phyloP scores from a whole-genome alignment of 2,797 vertebrate species.

The Atherinosoma microstoma region DNA sequence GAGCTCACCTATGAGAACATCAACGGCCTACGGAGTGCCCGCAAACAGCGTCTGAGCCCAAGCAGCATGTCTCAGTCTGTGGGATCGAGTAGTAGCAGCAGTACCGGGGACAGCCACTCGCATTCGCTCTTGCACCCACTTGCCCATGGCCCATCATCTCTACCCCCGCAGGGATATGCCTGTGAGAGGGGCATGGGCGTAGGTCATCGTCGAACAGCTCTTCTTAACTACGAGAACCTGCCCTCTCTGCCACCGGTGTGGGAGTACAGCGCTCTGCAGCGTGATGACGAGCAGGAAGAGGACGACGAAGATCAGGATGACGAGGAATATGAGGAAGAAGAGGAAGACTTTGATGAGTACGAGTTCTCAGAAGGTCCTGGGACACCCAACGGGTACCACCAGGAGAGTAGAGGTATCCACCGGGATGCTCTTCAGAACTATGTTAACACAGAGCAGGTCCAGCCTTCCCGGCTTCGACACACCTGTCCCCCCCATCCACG shows the following conservation, averaged over 20 bases:
- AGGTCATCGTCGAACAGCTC: conserved; percentile 88
- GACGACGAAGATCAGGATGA: conserved; percentile 84
- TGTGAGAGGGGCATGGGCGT: conserved; percentile 78
- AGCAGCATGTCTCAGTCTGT: conserved; percentile 86
- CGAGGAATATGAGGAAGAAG: conserved; percentile 84
- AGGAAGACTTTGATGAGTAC: conserved; percentile 86
- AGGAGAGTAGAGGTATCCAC: conserved; percentile 87
- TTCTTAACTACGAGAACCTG: conserved; percentile 98
- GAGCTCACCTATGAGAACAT: conserved; percentile 93
- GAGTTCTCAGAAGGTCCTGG: conserved; percentile 86
- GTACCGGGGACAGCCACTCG: conserved; percentile 86
- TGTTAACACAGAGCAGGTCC: conserved; percentile 85
- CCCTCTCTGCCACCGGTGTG: conserved; percentile 94
- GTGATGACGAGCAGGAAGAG: conserved; percentile 81
- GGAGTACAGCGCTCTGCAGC: conserved; percentile 90
- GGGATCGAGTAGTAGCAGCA: conserved; percentile 88
- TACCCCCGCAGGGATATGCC: conserved; percentile 80
- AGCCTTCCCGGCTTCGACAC: conserved; percentile 78
- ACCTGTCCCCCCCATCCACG: conserved; percentile 79
- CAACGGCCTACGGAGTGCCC: conserved; percentile 82
- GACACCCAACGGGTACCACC: conserved; percentile 91
- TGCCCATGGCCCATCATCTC: conserved; percentile 70
- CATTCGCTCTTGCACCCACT: conserved; percentile 80
- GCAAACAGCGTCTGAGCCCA: conserved; percentile 84
- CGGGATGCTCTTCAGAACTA: conserved; percentile 92